Evolutionary conservation across 2,113 vertebrate species (phyloP), one percentile per base, ranked within the genome.

Genomic region (Empidonax alnorum): DNA sequence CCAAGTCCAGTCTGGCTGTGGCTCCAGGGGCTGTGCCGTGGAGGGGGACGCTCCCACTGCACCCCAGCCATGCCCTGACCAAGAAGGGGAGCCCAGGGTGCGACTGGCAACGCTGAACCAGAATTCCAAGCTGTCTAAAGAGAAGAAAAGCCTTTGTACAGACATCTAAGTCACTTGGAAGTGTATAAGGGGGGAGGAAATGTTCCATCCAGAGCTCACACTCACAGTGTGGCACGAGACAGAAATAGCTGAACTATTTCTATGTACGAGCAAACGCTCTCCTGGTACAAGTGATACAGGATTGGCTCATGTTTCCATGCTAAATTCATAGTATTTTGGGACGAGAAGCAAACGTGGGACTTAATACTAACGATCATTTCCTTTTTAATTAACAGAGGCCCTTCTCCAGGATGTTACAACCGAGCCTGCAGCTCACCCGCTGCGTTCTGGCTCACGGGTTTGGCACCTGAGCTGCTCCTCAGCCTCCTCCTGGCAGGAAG

Each of bases 351-450:
- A 91, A 78, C 0, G 18, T n/a, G 86, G 76, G 66, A 79, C 30
- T 84, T 33, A 18, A 68, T 55, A 17, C 59, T 90, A 83, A 89
- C 16, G 53, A 86, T 63, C 16, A 87, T 94, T 96, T 95, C 95
- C 91, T 95, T 86, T 93, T 89, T 95, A 91, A 94, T 96, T 92
- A 95, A 72, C 90, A 47, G 73, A 76, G 88, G 89, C n/a, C 94
- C 89, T 92, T 46, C 72, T 83, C 73, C 92, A 95, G 94, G 93
- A 93, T 93, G 86, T 30, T 42, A 72, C 88, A 35, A 33, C 78
- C 3, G 84, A 86, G 91, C 23, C 33, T 15, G 77, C 81, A 46
- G 52, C 15, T 78, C 95, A 42, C 83, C 93, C 19, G 23, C 78
- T 2, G 87, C 5, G 53, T 6, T 35, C 6, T 91, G 85, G 82